Evolutionary conservation across 2,797 vertebrate genomes (phyloP).

Genomic region (Sebastes hubbsi): DNA sequence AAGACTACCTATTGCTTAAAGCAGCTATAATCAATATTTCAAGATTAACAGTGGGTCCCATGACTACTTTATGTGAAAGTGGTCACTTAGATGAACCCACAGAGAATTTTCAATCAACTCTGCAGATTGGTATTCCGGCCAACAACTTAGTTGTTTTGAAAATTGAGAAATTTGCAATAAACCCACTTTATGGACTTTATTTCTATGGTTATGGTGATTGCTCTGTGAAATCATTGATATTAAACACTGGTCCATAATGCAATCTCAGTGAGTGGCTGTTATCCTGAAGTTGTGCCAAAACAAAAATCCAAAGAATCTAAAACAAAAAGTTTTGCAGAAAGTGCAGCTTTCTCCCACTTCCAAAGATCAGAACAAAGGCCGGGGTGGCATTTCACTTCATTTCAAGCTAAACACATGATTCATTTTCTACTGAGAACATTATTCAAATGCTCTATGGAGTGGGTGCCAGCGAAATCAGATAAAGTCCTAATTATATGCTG

Average conservation of each 20-base stretch:
- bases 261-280: background rate
- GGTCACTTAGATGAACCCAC: background rate
- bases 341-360: background rate
- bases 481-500: slow-evolving; percentile 66
- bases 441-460: slow-evolving; percentile 60
- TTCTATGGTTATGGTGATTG: background rate
- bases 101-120: background rate
- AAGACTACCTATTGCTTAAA: background rate
- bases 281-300: background rate
- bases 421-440: slow-evolving; percentile 54
- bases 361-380: slow-evolving; percentile 1
- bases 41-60: background rate
- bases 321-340: background rate
- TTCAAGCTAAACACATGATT: slow-evolving; percentile 51
- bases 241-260: background rate
- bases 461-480: slow-evolving; percentile 61
- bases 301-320: background rate
- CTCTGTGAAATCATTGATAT: background rate
- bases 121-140: background rate
- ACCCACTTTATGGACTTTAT: background rate
- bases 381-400: slow-evolving; percentile 12
- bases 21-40: background rate
- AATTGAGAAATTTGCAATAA: background rate
- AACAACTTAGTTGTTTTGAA: background rate
- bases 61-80: background rate